phyloP scores from a whole-genome alignment of 1,140 invertebrate species.

The Hyles vespertilio region DNA sequence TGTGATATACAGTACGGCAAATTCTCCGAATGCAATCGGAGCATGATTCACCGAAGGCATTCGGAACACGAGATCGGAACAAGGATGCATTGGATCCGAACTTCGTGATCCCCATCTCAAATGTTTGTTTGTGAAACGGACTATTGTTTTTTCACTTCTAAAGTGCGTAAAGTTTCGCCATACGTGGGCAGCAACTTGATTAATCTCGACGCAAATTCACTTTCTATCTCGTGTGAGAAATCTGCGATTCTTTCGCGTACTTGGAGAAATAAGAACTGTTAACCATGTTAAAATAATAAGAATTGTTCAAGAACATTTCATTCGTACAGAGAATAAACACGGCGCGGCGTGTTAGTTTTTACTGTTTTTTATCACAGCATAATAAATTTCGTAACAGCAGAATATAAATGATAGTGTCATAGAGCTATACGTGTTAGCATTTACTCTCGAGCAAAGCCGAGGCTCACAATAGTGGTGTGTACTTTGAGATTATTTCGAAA shows the following conservation, averaged over 20 bases:
- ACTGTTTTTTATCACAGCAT: too few relatives aligned
- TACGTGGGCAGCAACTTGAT: slow-evolving; percentile 7
- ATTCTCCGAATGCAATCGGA: slow-evolving; percentile 50
- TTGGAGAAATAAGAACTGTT: too few relatives aligned
- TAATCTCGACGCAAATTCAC: slow-evolving; percentile 1
- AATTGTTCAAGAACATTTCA: too few relatives aligned
- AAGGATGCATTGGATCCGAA: slow-evolving; percentile 28
- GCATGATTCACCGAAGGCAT: slow-evolving; percentile 45
- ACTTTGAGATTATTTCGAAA: too few relatives aligned
- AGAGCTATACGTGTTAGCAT: too few relatives aligned
- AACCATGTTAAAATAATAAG: too few relatives aligned
- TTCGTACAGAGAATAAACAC: too few relatives aligned
- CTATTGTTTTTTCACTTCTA: slow-evolving; percentile 1
- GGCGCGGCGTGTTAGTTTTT: too few relatives aligned
- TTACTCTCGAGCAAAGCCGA: too few relatives aligned
- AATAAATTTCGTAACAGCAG: too few relatives aligned
- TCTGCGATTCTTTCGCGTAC: neutral
- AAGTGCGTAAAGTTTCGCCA: slow-evolving; percentile 7
- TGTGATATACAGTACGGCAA: slow-evolving; percentile 25
- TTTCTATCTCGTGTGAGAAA: slow-evolving; percentile 8
- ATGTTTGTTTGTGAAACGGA: slow-evolving; percentile 5
- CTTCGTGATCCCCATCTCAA: slow-evolving; percentile 6
- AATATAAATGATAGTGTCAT: too few relatives aligned
- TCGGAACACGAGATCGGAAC: slow-evolving; percentile 22
- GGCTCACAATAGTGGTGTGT: too few relatives aligned